Evolutionary conservation across 2,888 invertebrate species (phyloP).

Genomic region (Drosophila cognata): DNA sequence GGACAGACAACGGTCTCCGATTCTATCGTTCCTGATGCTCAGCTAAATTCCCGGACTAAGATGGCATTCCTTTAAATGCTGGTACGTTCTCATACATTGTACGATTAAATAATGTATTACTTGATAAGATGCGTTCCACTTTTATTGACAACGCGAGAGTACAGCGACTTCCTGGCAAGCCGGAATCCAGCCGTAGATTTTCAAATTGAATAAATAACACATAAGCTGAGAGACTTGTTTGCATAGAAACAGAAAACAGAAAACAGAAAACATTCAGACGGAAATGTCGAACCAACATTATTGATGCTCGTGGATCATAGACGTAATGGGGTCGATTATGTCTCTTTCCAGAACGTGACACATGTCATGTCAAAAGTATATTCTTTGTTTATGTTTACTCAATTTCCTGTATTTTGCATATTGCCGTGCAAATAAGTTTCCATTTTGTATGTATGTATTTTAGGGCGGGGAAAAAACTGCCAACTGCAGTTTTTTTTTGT

Average conservation of each 20-base stretch:
- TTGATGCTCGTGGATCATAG: neutral
- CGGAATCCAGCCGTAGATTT: neutral
- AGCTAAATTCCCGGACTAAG: neutral
- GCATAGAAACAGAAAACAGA: neutral
- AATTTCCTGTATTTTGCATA: neutral
- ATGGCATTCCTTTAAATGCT: neutral
- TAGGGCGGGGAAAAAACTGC: neutral
- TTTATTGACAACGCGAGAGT: neutral
- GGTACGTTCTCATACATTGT: neutral
- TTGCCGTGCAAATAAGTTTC: neutral
- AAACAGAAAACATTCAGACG: neutral
- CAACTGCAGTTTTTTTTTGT: neutral
- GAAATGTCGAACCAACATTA: neutral
- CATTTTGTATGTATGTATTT: neutral
- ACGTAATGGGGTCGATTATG: conserved; percentile 1
- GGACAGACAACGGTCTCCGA: conserved; percentile 13
- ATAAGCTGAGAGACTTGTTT: conserved; percentile 1
- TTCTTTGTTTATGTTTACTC: conserved; percentile 2
- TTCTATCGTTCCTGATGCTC: conserved; percentile 16
- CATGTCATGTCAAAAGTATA: neutral
- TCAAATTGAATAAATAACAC: conserved; percentile 4
- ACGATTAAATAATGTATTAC: neutral
- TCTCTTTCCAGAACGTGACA: neutral
- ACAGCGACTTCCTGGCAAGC: neutral
- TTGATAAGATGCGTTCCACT: neutral